Conservation (phyloP, 1,140 invertebrate genomes). For the Maconellicoccus hirsutus region DNA sequence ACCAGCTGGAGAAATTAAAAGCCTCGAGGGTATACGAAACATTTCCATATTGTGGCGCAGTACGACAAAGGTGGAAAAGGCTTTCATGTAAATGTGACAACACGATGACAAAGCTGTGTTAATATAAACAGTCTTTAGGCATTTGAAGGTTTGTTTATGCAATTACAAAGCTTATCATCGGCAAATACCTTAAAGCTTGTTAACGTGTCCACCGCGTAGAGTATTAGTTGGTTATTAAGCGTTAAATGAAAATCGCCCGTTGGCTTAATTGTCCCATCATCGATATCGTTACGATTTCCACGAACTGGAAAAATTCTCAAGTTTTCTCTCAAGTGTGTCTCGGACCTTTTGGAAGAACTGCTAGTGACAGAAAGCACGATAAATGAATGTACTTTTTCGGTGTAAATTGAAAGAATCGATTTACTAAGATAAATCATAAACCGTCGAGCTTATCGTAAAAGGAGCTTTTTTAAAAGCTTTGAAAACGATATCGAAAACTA, state of each 20-base stretch:
- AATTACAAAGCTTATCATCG: not conserved
- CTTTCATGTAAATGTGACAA: conserved; percentile 9
- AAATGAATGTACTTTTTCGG: not conserved
- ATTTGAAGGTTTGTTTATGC: not conserved
- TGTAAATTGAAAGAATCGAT: conserved; percentile 9
- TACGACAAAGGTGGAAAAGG: not conserved
- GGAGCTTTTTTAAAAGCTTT: too few species aligned
- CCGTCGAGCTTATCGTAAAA: too few species aligned
- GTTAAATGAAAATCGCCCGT: too few species aligned
- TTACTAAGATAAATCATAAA: not conserved
- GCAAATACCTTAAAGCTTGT: not conserved
- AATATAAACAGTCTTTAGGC: conserved; percentile 9
- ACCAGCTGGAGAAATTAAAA: not conserved
- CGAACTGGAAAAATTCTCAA: too few species aligned
- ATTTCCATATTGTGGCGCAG: not conserved
- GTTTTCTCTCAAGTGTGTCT: too few species aligned
- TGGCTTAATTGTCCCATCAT: too few species aligned
- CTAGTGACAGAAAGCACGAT: not conserved
- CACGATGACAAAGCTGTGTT: not conserved
- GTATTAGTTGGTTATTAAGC: too few species aligned
- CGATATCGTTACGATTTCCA: too few species aligned
- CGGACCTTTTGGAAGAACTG: not conserved
- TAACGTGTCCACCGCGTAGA: not conserved
- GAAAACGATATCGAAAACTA: not conserved
- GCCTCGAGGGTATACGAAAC: not conserved